Conservation (phyloP, 2,888 invertebrate species). For the Noctua janthina region DNA sequence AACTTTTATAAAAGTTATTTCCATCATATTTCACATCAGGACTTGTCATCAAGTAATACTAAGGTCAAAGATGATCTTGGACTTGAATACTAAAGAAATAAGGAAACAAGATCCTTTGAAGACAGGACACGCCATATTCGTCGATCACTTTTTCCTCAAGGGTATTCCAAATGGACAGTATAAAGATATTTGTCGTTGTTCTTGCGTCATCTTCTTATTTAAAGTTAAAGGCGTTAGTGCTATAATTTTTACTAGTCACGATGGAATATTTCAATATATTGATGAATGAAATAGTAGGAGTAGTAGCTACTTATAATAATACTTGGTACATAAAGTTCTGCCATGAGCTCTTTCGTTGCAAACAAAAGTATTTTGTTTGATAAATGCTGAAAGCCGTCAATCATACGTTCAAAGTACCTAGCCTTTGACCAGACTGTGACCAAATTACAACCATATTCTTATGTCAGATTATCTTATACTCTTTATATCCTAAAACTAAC, state of each 20-base stretch:
- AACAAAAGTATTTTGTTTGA: too few relatives aligned
- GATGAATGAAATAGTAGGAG: too few relatives aligned
- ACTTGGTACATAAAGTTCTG: too few relatives aligned
- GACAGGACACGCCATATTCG: constrained; percentile 16
- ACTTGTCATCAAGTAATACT: constrained; percentile 19
- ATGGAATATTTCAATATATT: too few relatives aligned
- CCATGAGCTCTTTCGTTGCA: too few relatives aligned
- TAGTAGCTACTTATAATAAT: too few relatives aligned
- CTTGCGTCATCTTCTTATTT: background rate
- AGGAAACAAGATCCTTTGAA: constrained; percentile 40
- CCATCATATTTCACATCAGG: background rate
- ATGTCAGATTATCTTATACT: constrained; percentile 20
- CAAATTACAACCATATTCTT: background rate
- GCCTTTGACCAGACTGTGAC: background rate
- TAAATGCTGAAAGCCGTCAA: background rate
- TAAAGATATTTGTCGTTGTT: background rate
- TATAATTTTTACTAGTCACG: too few relatives aligned
- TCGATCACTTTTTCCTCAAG: constrained; percentile 39
- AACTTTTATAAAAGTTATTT: background rate
- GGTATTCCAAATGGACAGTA: constrained; percentile 1
- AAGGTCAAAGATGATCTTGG: constrained; percentile 18
- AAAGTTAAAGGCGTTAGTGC: background rate
- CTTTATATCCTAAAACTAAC: constrained; percentile 28
- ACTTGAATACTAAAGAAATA: constrained; percentile 37
- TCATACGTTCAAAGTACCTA: background rate